Evolutionary conservation across 2,888 invertebrate species (phyloP).

Genomic region (Melinaea marsaeus): DNA sequence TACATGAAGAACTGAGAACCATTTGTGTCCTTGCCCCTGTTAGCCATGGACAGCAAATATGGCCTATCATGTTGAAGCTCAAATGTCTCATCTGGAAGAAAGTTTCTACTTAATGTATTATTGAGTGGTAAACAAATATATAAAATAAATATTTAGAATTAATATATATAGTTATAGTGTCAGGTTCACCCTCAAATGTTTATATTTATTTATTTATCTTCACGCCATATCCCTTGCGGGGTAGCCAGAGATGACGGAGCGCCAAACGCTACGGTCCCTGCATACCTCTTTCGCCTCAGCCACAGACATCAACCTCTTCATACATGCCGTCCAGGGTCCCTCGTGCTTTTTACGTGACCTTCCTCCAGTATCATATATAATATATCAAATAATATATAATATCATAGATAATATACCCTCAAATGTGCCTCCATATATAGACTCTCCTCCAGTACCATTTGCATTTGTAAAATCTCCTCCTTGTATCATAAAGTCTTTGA

Average conservation of each 20-base stretch:
- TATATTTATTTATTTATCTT: too few species aligned
- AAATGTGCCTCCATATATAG: conserved; percentile 98
- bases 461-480: conserved; percentile 94
- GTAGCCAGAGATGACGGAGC: too few species aligned
- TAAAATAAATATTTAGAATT: neutral
- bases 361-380: too few species aligned
- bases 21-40: conserved; percentile 97
- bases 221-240: too few species aligned
- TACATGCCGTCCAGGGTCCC: too few species aligned
- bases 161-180: conserved; percentile 1
- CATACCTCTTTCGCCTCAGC: too few species aligned
- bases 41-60: conserved; percentile 98
- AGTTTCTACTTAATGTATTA: too few species aligned
- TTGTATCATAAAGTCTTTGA: conserved; percentile 98
- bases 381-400: too few species aligned
- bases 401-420: too few species aligned
- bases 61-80: conserved; percentile 91
- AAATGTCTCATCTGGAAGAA: conserved; percentile 93
- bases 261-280: too few species aligned
- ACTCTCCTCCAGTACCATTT: conserved; percentile 99
- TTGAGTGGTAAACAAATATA: neutral
- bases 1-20: conserved; percentile 99
- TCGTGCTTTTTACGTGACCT: too few species aligned
- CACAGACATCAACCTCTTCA: too few species aligned
- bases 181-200: conserved; percentile 90